Evolutionary conservation across 2,888 invertebrate genomes (phyloP).

Genomic region (Pegoplata infirma): DNA sequence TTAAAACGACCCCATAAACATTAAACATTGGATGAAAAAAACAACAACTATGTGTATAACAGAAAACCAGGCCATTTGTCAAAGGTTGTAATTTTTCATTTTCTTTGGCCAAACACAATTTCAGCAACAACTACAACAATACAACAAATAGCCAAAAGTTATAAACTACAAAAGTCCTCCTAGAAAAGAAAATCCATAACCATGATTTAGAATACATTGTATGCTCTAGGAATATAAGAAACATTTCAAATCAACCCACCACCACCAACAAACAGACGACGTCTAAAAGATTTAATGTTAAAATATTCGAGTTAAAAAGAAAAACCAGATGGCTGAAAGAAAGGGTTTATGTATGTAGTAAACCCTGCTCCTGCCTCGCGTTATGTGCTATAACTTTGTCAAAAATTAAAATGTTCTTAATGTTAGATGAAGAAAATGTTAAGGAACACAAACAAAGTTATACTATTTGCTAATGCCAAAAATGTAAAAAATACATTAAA

Average conservation of each 20-base stretch:
- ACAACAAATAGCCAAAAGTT: conserved; percentile 27
- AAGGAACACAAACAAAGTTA: background rate
- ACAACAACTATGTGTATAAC: background rate
- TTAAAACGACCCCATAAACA: conserved; percentile 30
- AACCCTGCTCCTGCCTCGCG: too few species aligned
- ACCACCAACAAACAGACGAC: too few species aligned
- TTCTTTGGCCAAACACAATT: conserved; percentile 2
- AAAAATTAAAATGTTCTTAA: conserved; percentile 43
- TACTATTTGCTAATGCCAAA: background rate
- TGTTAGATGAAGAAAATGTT: conserved; percentile 16
- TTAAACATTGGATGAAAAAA: background rate
- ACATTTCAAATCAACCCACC: conserved; percentile 1
- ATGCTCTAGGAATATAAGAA: too few species aligned
- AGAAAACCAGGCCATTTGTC: conserved; percentile 54
- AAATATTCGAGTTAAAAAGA: conserved; percentile 31
- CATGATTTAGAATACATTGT: too few species aligned
- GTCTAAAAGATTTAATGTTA: conserved; percentile 21
- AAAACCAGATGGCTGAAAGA: conserved; percentile 3
- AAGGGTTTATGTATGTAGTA: conserved; percentile 22
- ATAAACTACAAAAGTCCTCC: conserved; percentile 2
- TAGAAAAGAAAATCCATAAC: background rate
- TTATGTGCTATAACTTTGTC: conserved; percentile 1
- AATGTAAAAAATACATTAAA: conserved; percentile 1
- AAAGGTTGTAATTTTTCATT: conserved; percentile 53
- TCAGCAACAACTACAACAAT: background rate